phyloP scores from a whole-genome alignment of 1,140 invertebrate species.

The Phymastichus coffea region DNA sequence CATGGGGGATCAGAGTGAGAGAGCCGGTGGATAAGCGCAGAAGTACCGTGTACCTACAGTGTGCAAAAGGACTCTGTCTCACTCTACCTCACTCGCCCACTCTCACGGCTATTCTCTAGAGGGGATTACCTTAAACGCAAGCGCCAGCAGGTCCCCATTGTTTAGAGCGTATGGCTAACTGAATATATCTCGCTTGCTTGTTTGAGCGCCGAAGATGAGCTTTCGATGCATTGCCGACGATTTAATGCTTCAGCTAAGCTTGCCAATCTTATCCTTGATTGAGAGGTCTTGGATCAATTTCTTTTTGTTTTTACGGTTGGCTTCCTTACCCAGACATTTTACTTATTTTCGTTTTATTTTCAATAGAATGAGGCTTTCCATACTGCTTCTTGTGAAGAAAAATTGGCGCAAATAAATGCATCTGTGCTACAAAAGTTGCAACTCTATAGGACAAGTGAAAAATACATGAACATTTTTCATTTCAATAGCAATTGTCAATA shows the following conservation, averaged over 20 bases:
- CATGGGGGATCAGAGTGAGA: slow-evolving; percentile 2
- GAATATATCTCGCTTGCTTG: slow-evolving; percentile 37
- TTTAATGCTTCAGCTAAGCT: too few relatives aligned
- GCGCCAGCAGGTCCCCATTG: slow-evolving; percentile 42
- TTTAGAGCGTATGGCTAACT: slow-evolving; percentile 44
- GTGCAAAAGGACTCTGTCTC: neutral
- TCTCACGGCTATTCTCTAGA: slow-evolving; percentile 38
- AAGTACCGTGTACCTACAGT: neutral
- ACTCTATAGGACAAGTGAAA: too few relatives aligned
- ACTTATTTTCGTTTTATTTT: too few relatives aligned
- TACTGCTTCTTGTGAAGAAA: too few relatives aligned
- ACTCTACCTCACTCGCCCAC: neutral
- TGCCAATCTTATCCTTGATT: slow-evolving; percentile 8
- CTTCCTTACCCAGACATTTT: too few relatives aligned
- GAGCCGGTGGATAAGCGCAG: neutral
- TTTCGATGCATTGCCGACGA: too few relatives aligned
- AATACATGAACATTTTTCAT: too few relatives aligned
- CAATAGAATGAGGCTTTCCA: too few relatives aligned
- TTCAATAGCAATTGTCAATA: too few relatives aligned
- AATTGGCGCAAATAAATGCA: too few relatives aligned
- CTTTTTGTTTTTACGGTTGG: neutral
- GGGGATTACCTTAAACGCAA: slow-evolving; percentile 50
- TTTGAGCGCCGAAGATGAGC: too few relatives aligned
- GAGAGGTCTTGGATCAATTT: slow-evolving; percentile 12
- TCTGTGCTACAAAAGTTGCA: too few relatives aligned